Evolutionary conservation across 2,888 invertebrate species (phyloP).

Genomic region (Protonemura montana): DNA sequence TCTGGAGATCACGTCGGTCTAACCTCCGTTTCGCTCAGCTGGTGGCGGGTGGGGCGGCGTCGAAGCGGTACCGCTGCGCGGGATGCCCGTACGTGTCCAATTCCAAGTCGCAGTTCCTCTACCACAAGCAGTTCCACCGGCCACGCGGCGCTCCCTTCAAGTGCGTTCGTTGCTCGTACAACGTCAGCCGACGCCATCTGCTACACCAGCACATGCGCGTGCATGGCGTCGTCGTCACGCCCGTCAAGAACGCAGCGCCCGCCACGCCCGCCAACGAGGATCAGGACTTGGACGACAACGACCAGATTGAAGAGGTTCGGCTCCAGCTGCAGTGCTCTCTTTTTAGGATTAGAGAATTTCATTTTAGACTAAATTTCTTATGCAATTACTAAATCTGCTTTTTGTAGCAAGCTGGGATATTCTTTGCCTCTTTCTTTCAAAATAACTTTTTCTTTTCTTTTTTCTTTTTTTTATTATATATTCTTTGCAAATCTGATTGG

Average conservation of each 20-base stretch:
- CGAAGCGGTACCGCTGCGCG: constrained; percentile 78
- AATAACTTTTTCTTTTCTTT: too few relatives aligned
- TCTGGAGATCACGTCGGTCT: too few relatives aligned
- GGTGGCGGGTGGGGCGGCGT: constrained; percentile 50
- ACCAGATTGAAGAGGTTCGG: constrained; percentile 59
- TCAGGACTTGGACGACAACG: constrained; percentile 58
- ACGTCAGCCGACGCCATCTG: constrained; percentile 80
- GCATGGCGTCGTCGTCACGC: constrained; percentile 65
- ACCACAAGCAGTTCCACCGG: constrained; percentile 86
- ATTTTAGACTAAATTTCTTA: too few relatives aligned
- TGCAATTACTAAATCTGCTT: too few relatives aligned
- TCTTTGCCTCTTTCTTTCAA: too few relatives aligned
- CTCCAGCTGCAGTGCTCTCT: not conserved
- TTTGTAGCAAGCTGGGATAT: too few relatives aligned
- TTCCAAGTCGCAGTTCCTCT: constrained; percentile 84
- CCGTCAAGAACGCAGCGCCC: constrained; percentile 49
- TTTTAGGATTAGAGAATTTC: too few relatives aligned
- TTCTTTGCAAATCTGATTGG: too few relatives aligned
- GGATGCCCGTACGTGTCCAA: constrained; percentile 86
- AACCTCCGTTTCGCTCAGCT: too few relatives aligned
- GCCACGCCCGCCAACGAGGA: not conserved
- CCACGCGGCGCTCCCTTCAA: constrained; percentile 78
- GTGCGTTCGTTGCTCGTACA: constrained; percentile 83
- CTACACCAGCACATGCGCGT: constrained; percentile 85
- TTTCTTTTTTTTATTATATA: too few relatives aligned